Evolutionary conservation across 30 jellyfish, hydroid and myxozoan genomes (phyloP).

Genomic region (Clytia hemisphaerica): DNA sequence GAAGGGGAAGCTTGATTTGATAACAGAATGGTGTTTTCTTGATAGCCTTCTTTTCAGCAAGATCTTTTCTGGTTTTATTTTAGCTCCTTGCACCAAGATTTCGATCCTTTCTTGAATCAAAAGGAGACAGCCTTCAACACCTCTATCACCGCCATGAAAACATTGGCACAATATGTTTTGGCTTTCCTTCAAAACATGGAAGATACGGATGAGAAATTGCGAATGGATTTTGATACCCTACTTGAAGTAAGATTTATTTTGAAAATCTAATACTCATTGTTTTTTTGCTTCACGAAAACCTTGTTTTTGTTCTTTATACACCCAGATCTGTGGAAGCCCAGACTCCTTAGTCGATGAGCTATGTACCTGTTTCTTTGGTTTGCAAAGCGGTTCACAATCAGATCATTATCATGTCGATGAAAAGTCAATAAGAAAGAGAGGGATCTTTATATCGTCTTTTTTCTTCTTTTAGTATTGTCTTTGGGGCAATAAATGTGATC

Average conservation of each 20-base stretch:
- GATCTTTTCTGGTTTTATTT: neutral
- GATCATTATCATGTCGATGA: too few relatives aligned
- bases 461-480: constrained; percentile 54
- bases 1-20: too few relatives aligned
- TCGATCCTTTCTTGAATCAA: constrained; percentile 88
- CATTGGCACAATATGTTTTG: constrained; percentile 64
- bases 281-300: neutral
- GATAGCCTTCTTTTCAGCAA: too few relatives aligned
- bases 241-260: constrained; percentile 51
- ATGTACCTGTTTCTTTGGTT: too few relatives aligned
- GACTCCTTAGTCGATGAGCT: too few relatives aligned
- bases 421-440: too few relatives aligned
- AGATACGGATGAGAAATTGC: constrained; percentile 34
- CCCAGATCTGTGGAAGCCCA: neutral
- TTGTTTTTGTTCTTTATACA: neutral
- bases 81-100: constrained; percentile 50
- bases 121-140: constrained; percentile 64
- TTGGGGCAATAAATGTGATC: constrained; percentile 98
- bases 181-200: constrained; percentile 53
- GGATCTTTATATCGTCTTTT: neutral
- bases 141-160: constrained; percentile 59
- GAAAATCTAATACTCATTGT: neutral
- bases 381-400: too few relatives aligned
- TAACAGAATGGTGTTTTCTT: too few relatives aligned
- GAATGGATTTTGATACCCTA: constrained; percentile 63